Evolutionary conservation across 35 echinoderm and acorn worm species (phyloP).

Genomic region (Ophioderma brevispina): DNA sequence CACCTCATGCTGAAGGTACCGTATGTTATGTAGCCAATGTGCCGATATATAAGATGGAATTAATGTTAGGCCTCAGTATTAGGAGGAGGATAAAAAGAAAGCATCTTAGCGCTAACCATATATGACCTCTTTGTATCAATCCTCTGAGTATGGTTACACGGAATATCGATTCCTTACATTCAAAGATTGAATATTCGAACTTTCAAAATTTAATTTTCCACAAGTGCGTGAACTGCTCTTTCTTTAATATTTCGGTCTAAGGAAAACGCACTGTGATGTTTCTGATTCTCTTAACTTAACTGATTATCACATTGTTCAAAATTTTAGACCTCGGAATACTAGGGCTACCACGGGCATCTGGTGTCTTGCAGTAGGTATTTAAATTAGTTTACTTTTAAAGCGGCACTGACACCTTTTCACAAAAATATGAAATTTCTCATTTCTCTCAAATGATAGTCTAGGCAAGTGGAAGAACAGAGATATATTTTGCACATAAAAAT

Average conservation of each 20-base stretch:
- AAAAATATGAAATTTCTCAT: too few relatives aligned
- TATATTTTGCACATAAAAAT: too few relatives aligned
- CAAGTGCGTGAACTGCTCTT: background rate
- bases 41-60: background rate
- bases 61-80: too few relatives aligned
- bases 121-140: background rate
- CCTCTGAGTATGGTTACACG: background rate
- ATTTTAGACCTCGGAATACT: background rate
- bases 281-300: too few relatives aligned
- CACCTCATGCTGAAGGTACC: background rate
- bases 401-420: too few relatives aligned
- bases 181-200: background rate
- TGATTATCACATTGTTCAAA: too few relatives aligned
- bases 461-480: too few relatives aligned
- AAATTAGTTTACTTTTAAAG: too few relatives aligned
- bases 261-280: too few relatives aligned
- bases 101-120: background rate
- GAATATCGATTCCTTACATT: background rate
- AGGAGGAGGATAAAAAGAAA: background rate
- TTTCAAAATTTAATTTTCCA: background rate
- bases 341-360: background rate
- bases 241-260: background rate
- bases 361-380: background rate
- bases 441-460: too few relatives aligned
- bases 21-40: background rate